A percentile compares a stretch with the other conserved stretches of the same genome.
These are phyloP conservation scores for Hypomecis atomaria DNA, from an alignment of 2,888 invertebrate genomes.

Conservation along the genomic window DNA sequence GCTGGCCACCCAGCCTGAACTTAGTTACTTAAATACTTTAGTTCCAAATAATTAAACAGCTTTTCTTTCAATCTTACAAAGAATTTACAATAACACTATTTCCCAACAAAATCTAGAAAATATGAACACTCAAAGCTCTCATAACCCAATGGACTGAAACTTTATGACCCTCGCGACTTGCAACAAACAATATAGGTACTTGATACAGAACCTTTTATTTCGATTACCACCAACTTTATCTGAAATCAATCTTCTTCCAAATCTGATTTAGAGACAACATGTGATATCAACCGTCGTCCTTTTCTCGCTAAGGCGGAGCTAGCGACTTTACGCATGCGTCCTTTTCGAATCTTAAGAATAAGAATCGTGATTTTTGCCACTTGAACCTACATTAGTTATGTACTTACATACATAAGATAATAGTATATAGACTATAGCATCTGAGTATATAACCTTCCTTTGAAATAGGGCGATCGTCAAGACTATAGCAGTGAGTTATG, in stretches of 20 bases:
- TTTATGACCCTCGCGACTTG: background rate
- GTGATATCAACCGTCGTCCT: slow-evolving; percentile 65
- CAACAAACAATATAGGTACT: slow-evolving; percentile 20
- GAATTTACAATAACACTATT: too few species aligned
- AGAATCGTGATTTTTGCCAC: slow-evolving; percentile 69
- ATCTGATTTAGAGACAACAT: slow-evolving; percentile 60
- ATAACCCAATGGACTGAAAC: too few species aligned
- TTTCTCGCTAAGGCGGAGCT: slow-evolving; percentile 73
- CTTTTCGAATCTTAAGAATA: slow-evolving; percentile 72
- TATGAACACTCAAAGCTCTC: too few species aligned
- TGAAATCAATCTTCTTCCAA: slow-evolving; percentile 68
- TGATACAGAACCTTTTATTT: slow-evolving; percentile 56
- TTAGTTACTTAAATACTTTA: too few species aligned
- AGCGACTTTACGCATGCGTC: slow-evolving; percentile 71
- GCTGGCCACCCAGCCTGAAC: too few species aligned
- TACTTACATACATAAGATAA: slow-evolving; percentile 53
- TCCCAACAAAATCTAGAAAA: too few species aligned
- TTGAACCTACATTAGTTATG: slow-evolving; percentile 60
- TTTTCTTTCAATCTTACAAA: too few species aligned
- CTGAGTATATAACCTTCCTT: slow-evolving; percentile 31
- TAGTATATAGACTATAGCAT: slow-evolving; percentile 47
- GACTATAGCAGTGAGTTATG: slow-evolving; percentile 27
- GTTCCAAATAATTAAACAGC: too few species aligned
- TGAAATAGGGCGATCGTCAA: slow-evolving; percentile 24
- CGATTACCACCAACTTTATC: slow-evolving; percentile 65